Base-by-base conservation (phyloP, 2,888 invertebrate genomes). In the Podabrus alpinus region DNA sequence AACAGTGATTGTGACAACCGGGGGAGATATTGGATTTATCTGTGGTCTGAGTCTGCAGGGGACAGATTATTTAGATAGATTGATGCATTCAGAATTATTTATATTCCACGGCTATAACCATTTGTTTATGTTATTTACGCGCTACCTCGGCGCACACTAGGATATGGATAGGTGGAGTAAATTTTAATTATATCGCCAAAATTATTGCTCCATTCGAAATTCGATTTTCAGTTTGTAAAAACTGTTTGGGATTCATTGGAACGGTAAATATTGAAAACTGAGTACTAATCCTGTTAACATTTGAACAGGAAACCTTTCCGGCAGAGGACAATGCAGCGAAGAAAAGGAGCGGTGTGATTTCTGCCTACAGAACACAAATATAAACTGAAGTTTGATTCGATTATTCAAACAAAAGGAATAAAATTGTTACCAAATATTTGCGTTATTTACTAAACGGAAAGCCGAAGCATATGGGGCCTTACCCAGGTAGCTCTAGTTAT, bases 1-100 rank as follows among this genome's bases (percentile, higher is more conserved):
- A 85, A 86, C 86, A 87, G 81, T 86, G 87, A 86, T 86, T 87
- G 85, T 86, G 87, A 87, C 87, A 84, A 85, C 82, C 77, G 77
- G 81, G 80, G 85, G 84, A 83, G 81, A 83, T 85, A 85, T 85
- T 84, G 84, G 86, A 86, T 86, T 86, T 86, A 86, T 86, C 82
- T 84, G 84, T 79, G 85, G 85, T 82, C 81, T 81, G 74, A 78
- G 78, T 78, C 84, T 82, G 80, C 82, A 80, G 84, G 86, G 85
- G 85, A 85, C 85, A 84, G 85, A 86, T 86, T 86, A 86, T 84
- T 83, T 83, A 84, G 85, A 86, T 84, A 83, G 86, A 86, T 85
- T 82, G 85, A 84, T 84, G 83, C 82, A 81, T 82, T 79, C 79
- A 75, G 85, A 86, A 86, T 86, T 86, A 86, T 86, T 86, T 86